Conservation (phyloP, 2,113 vertebrate species). For the Blennius ocellaris region DNA sequence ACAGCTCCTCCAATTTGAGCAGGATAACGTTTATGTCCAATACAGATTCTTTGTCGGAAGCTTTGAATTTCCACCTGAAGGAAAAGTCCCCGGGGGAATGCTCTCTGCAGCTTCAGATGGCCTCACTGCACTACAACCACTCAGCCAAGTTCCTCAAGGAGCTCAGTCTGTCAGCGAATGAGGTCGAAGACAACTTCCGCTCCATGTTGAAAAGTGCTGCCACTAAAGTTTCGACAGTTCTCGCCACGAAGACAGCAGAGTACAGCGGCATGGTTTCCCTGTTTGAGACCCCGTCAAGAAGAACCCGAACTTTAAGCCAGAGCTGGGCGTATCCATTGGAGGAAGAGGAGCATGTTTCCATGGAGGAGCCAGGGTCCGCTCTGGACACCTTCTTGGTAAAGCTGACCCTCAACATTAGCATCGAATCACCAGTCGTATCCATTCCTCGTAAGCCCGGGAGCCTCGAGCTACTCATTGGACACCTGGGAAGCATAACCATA, state of each 20-base stretch:
- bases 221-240: conserved; percentile 93
- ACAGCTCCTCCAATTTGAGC: conserved; percentile 59
- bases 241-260: conserved; percentile 95
- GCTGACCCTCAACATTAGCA: conserved; percentile 92
- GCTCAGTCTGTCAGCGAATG: conserved; percentile 92
- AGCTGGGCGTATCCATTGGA: conserved; percentile 81
- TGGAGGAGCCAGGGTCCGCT: conserved; percentile 67
- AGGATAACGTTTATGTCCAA: conserved; percentile 76
- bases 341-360: conserved; percentile 79
- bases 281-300: conserved; percentile 88
- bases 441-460: conserved; percentile 94
- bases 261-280: conserved; percentile 97
- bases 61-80: conserved; percentile 89
- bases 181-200: conserved; percentile 94
- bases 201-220: conserved; percentile 95
- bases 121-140: conserved; percentile 97
- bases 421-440: conserved; percentile 95
- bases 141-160: conserved; percentile 96
- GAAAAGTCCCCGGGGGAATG: conserved; percentile 93
- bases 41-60: conserved; percentile 84
- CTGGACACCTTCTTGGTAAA: conserved; percentile 88
- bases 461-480: conserved; percentile 92
- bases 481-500: conserved; percentile 94
- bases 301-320: conserved; percentile 80
- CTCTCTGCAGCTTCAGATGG: conserved; percentile 91